Conservation (phyloP, 2,888 invertebrate species). For the Euzetes globulus region DNA sequence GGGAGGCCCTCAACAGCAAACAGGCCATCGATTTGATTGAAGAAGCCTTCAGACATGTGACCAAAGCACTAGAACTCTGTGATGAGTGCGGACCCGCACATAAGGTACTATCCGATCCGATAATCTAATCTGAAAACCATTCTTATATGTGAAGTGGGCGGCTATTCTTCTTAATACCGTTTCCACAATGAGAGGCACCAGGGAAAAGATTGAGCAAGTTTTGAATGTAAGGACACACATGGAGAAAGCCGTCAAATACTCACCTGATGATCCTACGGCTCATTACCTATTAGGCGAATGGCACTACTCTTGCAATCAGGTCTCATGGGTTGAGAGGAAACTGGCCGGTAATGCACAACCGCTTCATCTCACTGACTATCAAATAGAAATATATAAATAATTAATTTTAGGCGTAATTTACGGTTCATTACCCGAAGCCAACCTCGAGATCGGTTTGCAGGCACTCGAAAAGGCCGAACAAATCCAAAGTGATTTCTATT, state of each 20-base stretch:
- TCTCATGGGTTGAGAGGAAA: constrained; percentile 35
- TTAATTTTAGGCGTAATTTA: constrained; percentile 21
- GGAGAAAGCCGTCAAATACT: constrained; percentile 35
- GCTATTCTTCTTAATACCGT: constrained; percentile 33
- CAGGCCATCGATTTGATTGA: background rate
- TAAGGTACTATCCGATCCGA: constrained; percentile 26
- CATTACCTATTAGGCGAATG: constrained; percentile 35
- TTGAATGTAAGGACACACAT: constrained; percentile 32
- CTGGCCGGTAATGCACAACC: constrained; percentile 30
- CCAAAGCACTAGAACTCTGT: constrained; percentile 22
- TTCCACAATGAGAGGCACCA: constrained; percentile 30
- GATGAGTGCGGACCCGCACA: constrained; percentile 33
- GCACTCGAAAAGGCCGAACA: constrained; percentile 34
- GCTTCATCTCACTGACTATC: background rate
- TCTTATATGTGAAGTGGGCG: constrained; percentile 29
- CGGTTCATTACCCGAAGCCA: constrained; percentile 32
- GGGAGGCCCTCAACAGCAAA: background rate
- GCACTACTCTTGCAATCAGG: constrained; percentile 35
- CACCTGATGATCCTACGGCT: constrained; percentile 33
- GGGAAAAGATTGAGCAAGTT: constrained; percentile 29
- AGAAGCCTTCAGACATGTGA: constrained; percentile 1
- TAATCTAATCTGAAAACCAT: background rate
- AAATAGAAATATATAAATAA: background rate
- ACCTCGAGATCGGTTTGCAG: constrained; percentile 26
- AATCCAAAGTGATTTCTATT: constrained; percentile 32